A percentile compares a stretch with the other conserved stretches of the same genome.
Evolutionary conservation across 2,113 vertebrate genomes (phyloP).

Genomic region (Oreocharis arfaki): DNA sequence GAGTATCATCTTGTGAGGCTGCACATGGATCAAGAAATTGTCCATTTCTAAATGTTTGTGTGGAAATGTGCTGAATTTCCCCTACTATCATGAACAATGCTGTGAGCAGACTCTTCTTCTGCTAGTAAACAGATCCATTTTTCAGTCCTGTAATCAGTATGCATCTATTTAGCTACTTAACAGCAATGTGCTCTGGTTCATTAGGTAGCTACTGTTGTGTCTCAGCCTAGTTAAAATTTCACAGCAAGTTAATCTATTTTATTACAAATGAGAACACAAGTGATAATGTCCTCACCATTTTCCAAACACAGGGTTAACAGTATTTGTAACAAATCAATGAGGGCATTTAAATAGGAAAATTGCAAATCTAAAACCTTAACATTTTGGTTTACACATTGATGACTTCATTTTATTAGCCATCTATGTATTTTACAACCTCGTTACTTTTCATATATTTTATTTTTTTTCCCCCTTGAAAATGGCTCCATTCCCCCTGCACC

Average conservation of each 20-base stretch:
- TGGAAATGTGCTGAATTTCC: constrained; percentile 6
- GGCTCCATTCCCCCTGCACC: background rate
- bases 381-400: constrained; percentile 53
- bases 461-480: background rate
- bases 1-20: background rate
- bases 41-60: background rate
- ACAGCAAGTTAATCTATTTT: constrained; percentile 80
- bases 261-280: constrained; percentile 80
- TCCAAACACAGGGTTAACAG: constrained; percentile 75
- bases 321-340: constrained; percentile 72
- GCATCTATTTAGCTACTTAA: constrained; percentile 80
- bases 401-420: constrained; percentile 65
- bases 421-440: constrained; percentile 52
- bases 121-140: constrained; percentile 73
- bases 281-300: constrained; percentile 71
- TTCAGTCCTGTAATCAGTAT: constrained; percentile 75
- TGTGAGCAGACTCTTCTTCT: constrained; percentile 24
- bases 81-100: constrained; percentile 13
- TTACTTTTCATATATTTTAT: constrained; percentile 1
- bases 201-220: constrained; percentile 81
- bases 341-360: constrained; percentile 65
- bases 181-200: constrained; percentile 76
- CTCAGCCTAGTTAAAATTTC: constrained; percentile 77
- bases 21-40: background rate
- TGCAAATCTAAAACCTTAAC: constrained; percentile 48